Conservation (phyloP, 2,113 vertebrate genomes). For the Sorex fumeus region DNA sequence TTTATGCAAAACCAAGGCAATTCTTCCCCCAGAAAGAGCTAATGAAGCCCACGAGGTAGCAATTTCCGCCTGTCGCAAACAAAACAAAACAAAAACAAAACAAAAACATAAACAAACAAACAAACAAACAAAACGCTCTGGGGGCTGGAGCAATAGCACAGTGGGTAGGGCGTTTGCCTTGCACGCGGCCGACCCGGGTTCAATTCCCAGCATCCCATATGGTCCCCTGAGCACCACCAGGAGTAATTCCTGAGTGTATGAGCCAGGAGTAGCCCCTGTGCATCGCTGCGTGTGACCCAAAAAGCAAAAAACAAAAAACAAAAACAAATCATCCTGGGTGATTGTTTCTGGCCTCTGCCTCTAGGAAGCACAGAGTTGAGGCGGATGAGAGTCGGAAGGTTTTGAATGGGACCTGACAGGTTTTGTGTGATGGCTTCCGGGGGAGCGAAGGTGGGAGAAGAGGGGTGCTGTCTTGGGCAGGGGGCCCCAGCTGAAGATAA, state of each 20-base stretch:
- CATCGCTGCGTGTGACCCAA: too few species aligned
- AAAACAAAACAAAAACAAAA: too few species aligned
- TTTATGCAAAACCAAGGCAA: neutral
- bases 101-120: too few species aligned
- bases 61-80: neutral
- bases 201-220: too few species aligned
- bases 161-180: too few species aligned
- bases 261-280: too few species aligned
- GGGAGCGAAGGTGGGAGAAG: neutral
- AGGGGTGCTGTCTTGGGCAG: neutral
- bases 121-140: too few species aligned
- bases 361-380: neutral
- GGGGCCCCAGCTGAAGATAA: neutral
- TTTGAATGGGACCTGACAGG: neutral
- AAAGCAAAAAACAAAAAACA: too few species aligned
- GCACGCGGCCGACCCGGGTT: too few species aligned
- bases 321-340: neutral
- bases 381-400: neutral
- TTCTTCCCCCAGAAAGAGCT: neutral
- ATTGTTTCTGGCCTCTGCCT: neutral
- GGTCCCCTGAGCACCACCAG: too few species aligned
- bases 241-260: too few species aligned
- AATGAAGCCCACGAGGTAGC: neutral
- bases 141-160: too few species aligned
- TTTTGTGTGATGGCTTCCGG: neutral